phyloP scores from a whole-genome alignment of 2,797 vertebrate species.

The Gallirallus australis region DNA sequence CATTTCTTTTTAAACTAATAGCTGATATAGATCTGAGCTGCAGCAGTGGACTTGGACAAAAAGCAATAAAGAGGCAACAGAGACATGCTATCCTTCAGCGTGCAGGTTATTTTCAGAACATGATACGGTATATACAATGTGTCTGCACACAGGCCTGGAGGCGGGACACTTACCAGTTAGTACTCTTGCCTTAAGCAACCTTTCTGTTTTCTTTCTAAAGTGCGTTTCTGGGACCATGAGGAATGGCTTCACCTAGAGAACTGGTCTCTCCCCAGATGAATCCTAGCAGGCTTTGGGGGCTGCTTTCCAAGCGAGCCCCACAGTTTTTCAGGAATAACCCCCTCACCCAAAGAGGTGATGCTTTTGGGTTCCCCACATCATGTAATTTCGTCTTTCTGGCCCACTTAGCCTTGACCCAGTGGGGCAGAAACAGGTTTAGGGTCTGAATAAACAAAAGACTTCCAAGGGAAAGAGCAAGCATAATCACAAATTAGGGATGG shows the following conservation, averaged over 20 bases:
- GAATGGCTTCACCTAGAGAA: background rate
- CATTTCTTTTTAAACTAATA: background rate
- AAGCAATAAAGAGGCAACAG: background rate
- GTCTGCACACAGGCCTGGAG: background rate
- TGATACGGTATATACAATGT: background rate
- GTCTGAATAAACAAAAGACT: background rate
- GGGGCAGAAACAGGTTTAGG: slow-evolving; percentile 4
- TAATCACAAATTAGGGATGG: slow-evolving; percentile 16
- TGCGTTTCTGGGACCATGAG: background rate
- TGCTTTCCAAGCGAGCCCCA: background rate
- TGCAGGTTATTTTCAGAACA: background rate
- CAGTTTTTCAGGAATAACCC: background rate
- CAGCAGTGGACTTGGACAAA: background rate
- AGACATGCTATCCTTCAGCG: background rate
- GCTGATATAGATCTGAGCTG: background rate
- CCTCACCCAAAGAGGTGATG: background rate
- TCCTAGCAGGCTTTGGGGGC: background rate
- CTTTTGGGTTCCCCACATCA: background rate
- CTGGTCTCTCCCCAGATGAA: background rate
- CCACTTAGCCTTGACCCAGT: background rate
- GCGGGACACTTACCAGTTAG: background rate
- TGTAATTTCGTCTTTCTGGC: background rate
- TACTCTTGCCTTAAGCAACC: background rate
- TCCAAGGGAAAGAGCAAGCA: slow-evolving; percentile 9
- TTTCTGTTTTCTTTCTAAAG: background rate